Conservation (phyloP, 1,140 invertebrate species). For the Elysia chlorotica region DNA sequence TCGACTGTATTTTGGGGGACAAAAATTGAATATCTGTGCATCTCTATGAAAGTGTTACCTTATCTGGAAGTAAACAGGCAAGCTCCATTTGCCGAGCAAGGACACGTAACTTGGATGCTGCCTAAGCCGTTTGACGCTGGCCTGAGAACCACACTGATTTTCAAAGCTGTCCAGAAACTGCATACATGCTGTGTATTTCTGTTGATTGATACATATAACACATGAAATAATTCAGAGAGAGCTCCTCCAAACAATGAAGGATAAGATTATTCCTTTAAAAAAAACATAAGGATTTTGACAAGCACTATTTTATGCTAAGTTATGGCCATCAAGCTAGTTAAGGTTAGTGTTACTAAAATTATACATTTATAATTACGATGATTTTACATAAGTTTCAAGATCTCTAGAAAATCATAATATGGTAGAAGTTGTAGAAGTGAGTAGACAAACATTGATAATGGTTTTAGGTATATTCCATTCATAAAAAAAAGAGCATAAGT, state of each 20-base stretch:
- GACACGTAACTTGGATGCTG: conserved; percentile 59
- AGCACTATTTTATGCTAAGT: too few species aligned
- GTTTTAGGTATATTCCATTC: too few species aligned
- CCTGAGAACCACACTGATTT: conserved; percentile 67
- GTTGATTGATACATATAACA: conserved; percentile 25
- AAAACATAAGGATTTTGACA: neutral
- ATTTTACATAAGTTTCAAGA: too few species aligned
- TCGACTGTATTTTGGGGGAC: neutral
- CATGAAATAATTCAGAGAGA: too few species aligned
- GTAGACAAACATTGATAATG: too few species aligned
- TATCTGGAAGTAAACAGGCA: conserved; percentile 95
- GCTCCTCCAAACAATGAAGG: too few species aligned
- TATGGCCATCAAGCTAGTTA: too few species aligned
- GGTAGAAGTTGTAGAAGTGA: too few species aligned
- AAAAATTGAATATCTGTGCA: conserved; percentile 13
- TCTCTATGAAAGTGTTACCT: conserved; percentile 60
- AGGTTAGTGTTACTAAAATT: too few species aligned
- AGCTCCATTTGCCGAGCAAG: conserved; percentile 87
- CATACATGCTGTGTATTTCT: conserved; percentile 80
- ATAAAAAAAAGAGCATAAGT: too few species aligned
- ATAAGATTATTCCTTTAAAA: neutral
- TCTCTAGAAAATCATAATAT: too few species aligned
- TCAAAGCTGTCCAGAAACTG: conserved; percentile 81
- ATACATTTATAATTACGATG: too few species aligned
- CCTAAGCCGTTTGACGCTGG: conserved; percentile 61